Evolutionary conservation across 2,797 vertebrate genomes (phyloP).

Genomic region (Protosalanx chinensis): DNA sequence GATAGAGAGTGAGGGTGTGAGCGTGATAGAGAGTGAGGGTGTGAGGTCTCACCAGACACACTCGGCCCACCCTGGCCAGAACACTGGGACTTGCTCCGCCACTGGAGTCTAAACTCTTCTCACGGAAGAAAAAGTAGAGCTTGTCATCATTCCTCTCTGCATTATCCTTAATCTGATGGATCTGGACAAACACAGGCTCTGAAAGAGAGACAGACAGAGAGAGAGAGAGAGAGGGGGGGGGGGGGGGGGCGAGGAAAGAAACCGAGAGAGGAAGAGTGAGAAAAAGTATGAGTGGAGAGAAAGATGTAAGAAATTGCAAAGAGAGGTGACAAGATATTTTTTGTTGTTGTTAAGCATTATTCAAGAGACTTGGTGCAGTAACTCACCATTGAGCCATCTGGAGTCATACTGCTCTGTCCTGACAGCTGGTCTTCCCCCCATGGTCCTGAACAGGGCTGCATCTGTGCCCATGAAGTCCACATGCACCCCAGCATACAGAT

Average conservation of each 20-base stretch:
- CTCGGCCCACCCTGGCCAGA: constrained; percentile 76
- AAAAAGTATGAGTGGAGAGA: neutral
- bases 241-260: too few species aligned
- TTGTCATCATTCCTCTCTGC: constrained; percentile 81
- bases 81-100: constrained; percentile 71
- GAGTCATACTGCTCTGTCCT: constrained; percentile 82
- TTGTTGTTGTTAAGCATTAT: neutral
- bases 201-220: constrained; percentile 44
- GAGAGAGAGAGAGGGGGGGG: neutral
- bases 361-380: neutral
- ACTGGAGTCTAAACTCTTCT: constrained; percentile 76
- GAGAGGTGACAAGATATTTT: too few species aligned
- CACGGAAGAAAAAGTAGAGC: constrained; percentile 83
- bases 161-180: constrained; percentile 79
- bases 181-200: constrained; percentile 82
- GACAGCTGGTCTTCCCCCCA: constrained; percentile 75
- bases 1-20: too few species aligned
- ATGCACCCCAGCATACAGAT: constrained; percentile 78
- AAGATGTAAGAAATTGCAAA: neutral
- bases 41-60: constrained; percentile 77
- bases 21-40: neutral
- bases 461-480: constrained; percentile 85
- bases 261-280: neutral
- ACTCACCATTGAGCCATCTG: constrained; percentile 81
- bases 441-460: constrained; percentile 77